Evolutionary conservation across 2,797 vertebrate genomes (phyloP).

Genomic region (Botia almorhae): DNA sequence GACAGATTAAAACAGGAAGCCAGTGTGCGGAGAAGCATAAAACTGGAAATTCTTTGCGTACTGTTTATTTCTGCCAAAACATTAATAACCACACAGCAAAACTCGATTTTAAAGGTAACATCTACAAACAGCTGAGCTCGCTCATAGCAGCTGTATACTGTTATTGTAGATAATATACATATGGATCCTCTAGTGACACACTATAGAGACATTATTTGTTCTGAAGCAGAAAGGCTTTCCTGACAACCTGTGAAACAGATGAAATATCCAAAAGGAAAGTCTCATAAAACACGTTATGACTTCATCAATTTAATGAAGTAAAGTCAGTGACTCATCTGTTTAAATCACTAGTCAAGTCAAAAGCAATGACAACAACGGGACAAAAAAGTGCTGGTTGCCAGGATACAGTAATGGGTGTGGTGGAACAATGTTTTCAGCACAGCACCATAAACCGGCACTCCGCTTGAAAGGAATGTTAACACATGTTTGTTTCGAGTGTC

Average conservation of each 20-base stretch:
- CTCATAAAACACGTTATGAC: background rate
- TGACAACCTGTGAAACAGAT: background rate
- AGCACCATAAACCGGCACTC: slow-evolving; percentile 26
- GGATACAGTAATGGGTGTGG: slow-evolving; percentile 10
- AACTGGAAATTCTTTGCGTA: slow-evolving; percentile 1
- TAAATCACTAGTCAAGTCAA: slow-evolving; percentile 12
- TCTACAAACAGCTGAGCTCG: background rate
- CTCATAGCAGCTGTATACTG: background rate
- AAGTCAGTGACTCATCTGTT: background rate
- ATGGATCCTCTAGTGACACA: no score
- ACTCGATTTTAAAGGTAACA: background rate
- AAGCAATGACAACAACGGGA: slow-evolving; percentile 16
- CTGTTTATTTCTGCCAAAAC: background rate
- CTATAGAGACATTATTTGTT: background rate
- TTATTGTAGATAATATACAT: no score
- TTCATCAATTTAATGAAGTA: background rate
- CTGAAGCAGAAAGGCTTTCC: background rate
- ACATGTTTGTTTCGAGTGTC: slow-evolving; percentile 53
- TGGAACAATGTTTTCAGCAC: slow-evolving; percentile 36
- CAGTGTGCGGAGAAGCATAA: slow-evolving; percentile 5
- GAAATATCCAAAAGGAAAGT: background rate
- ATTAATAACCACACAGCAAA: slow-evolving; percentile 10
- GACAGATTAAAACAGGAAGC: slow-evolving; percentile 57
- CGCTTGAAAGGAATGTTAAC: slow-evolving; percentile 41
- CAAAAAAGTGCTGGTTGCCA: slow-evolving; percentile 13